phyloP scores from a whole-genome alignment of 2,113 vertebrate genomes.

The Epinephelus moara region DNA sequence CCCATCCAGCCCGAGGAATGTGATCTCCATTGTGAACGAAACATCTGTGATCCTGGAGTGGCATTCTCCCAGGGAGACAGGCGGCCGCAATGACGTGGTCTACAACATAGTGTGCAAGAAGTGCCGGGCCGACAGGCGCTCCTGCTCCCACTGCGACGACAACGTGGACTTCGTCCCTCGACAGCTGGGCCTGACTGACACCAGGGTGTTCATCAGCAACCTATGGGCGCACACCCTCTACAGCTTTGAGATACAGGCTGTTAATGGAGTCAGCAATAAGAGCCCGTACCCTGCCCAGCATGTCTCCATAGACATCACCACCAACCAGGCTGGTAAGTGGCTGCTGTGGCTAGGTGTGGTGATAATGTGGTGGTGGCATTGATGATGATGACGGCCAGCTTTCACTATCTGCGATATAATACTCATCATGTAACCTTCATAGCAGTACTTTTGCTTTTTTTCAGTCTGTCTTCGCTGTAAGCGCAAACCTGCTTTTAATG shows the following conservation, averaged over 20 bases:
- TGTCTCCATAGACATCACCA: constrained; percentile 97
- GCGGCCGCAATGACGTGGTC: constrained; percentile 92
- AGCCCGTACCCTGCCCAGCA: constrained; percentile 96
- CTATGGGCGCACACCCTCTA: constrained; percentile 96
- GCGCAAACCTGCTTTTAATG: not conserved
- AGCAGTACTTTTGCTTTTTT: not conserved
- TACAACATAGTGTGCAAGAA: constrained; percentile 99
- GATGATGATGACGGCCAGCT: not conserved
- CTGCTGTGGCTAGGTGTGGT: not conserved
- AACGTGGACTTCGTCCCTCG: constrained; percentile 96
- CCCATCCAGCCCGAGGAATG: constrained; percentile 94
- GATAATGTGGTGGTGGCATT: not conserved
- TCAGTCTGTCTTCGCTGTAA: not conserved
- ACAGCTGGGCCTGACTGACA: constrained; percentile 94
- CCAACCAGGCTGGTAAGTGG: constrained; percentile 95
- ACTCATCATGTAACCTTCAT: not conserved
- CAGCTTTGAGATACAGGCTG: constrained; percentile 96
- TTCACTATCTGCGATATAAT: not conserved
- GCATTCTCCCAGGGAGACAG: constrained; percentile 94
- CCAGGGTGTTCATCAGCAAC: constrained; percentile 96
- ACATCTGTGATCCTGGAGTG: constrained; percentile 98
- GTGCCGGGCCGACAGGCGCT: constrained; percentile 90
- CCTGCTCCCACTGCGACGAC: constrained; percentile 96
- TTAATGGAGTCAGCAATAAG: constrained; percentile 96
- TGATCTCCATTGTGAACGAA: constrained; percentile 98